phyloP scores from a whole-genome alignment of 2,113 vertebrate species.

The Oncorhynchus keta region DNA sequence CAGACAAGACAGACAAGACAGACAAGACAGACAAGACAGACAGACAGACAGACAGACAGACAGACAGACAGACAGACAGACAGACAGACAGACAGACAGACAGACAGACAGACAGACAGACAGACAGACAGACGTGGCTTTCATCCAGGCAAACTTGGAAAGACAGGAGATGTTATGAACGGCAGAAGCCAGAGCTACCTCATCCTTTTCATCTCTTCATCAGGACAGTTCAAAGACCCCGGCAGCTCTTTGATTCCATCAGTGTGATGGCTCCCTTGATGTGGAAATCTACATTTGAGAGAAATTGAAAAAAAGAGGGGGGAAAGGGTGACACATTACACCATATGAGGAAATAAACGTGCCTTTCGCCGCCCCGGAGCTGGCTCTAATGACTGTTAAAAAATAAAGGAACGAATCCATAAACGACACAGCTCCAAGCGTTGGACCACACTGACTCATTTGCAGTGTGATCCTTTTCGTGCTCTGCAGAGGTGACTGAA shows the following conservation, averaged over 20 bases:
- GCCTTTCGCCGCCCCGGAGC: conserved; percentile 30
- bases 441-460: conserved; percentile 7
- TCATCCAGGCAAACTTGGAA: conserved; percentile 56
- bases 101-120: background rate
- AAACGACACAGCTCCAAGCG: conserved; percentile 17
- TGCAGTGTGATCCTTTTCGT: background rate
- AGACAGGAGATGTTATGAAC: conserved; percentile 49
- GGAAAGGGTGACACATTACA: conserved; percentile 53
- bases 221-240: conserved; percentile 62
- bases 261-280: conserved; percentile 55
- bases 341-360: conserved; percentile 59
- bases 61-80: background rate
- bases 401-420: conserved; percentile 10
- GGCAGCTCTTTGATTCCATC: conserved; percentile 59
- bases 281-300: conserved; percentile 64
- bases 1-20: background rate
- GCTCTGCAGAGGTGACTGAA: background rate
- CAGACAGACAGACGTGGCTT: conserved; percentile 23
- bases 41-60: background rate
- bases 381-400: conserved; percentile 35
- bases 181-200: conserved; percentile 39
- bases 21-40: background rate
- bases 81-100: background rate
- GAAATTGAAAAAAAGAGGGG: conserved; percentile 41
- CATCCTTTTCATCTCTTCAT: conserved; percentile 64